Evolutionary conservation across 2,888 invertebrate genomes (phyloP).

Genomic region (Eupithecia insigniata): DNA sequence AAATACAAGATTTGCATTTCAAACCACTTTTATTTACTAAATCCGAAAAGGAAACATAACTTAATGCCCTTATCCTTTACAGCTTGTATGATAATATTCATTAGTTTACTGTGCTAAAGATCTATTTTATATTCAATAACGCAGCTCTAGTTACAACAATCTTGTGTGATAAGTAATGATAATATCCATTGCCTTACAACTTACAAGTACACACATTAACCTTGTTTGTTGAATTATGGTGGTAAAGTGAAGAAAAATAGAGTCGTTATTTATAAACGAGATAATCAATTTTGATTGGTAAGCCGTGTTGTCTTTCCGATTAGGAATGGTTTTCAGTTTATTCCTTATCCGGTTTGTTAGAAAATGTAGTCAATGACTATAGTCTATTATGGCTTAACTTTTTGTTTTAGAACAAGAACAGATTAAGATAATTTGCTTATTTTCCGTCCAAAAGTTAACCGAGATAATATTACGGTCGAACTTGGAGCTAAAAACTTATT

Average conservation of each 20-base stretch:
- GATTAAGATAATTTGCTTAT: background rate
- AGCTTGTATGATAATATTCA: background rate
- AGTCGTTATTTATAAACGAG: slow-evolving; percentile 32
- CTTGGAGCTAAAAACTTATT: background rate
- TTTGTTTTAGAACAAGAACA: background rate
- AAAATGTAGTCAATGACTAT: background rate
- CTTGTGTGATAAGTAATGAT: slow-evolving; percentile 14
- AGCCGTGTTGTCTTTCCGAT: slow-evolving; percentile 24
- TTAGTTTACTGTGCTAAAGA: background rate
- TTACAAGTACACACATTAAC: slow-evolving; percentile 20
- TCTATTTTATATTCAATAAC: slow-evolving; percentile 1
- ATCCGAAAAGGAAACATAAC: background rate
- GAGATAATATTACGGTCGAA: background rate
- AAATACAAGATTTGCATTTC: background rate
- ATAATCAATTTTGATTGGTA: slow-evolving; percentile 20
- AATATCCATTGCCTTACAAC: slow-evolving; percentile 20
- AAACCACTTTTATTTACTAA: background rate
- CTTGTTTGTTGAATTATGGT: slow-evolving; percentile 35
- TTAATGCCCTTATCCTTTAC: background rate
- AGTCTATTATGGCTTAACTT: background rate
- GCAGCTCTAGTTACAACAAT: slow-evolving; percentile 7
- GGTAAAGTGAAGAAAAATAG: slow-evolving; percentile 34
- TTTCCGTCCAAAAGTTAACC: background rate
- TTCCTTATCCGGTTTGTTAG: background rate
- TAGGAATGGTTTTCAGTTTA: background rate